phyloP scores from a whole-genome alignment of 2,113 vertebrate genomes.

The Sakesphorus luctuosus region DNA sequence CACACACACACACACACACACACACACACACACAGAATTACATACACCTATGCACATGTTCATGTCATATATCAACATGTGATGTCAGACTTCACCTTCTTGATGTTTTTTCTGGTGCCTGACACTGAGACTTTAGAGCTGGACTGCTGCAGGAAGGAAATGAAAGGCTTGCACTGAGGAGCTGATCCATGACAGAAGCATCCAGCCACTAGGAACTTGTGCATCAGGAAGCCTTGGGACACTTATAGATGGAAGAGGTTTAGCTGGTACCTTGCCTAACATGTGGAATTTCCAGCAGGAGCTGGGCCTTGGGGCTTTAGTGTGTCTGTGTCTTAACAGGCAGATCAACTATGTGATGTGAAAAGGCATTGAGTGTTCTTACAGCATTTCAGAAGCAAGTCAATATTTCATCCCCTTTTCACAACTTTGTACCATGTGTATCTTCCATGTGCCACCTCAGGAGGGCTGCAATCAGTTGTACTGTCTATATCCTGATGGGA shows the following conservation, averaged over 20 bases:
- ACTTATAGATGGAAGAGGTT: neutral
- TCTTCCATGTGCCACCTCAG: neutral
- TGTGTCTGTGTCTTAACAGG: neutral
- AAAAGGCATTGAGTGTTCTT: neutral
- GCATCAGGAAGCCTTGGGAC: neutral
- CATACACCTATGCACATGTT: neutral
- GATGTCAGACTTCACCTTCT: neutral
- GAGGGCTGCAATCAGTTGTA: neutral
- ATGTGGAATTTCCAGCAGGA: neutral
- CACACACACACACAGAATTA: neutral
- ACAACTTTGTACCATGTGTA: neutral
- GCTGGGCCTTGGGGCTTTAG: neutral
- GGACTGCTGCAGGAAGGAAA: neutral
- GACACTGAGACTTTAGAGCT: neutral
- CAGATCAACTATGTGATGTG: neutral
- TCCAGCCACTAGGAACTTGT: neutral
- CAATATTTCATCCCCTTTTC: neutral
- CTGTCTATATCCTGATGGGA: neutral
- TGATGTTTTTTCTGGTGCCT: neutral
- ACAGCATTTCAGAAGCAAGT: neutral
- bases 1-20: neutral
- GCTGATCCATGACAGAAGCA: neutral
- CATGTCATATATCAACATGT: neutral
- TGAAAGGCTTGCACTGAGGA: neutral
- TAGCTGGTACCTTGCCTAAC: neutral